Evolutionary conservation across 2,888 invertebrate genomes (phyloP).

Genomic region (Dryobota labecula): DNA sequence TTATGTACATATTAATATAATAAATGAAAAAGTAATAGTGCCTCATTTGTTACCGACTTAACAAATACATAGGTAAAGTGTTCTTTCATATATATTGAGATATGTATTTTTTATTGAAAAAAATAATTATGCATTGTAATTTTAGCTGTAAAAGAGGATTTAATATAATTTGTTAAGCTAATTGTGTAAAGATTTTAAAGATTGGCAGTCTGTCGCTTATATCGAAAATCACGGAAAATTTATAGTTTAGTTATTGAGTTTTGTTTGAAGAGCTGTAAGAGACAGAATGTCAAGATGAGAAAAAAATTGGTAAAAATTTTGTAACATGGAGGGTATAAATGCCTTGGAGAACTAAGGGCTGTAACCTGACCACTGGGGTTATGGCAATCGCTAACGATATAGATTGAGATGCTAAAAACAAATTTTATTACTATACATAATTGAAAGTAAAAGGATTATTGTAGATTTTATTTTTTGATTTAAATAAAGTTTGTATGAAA

Average conservation of each 20-base stretch:
- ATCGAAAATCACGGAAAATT: slow-evolving; percentile 64
- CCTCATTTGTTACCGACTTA: slow-evolving; percentile 89
- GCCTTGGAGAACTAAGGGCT: slow-evolving; percentile 72
- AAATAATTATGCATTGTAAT: slow-evolving; percentile 88
- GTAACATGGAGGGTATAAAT: slow-evolving; percentile 73
- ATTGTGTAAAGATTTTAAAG: slow-evolving; percentile 82
- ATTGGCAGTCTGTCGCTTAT: slow-evolving; percentile 76
- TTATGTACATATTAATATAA: slow-evolving; percentile 73
- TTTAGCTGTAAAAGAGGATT: slow-evolving; percentile 87
- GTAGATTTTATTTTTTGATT: slow-evolving; percentile 91
- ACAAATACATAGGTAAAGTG: slow-evolving; percentile 85
- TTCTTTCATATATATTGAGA: slow-evolving; percentile 88
- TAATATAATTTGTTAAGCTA: slow-evolving; percentile 90
- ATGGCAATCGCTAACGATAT: slow-evolving; percentile 62
- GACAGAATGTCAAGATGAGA: slow-evolving; percentile 70
- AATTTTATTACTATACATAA: slow-evolving; percentile 85
- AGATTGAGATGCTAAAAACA: slow-evolving; percentile 82
- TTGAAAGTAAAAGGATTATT: slow-evolving; percentile 86
- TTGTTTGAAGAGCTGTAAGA: slow-evolving; percentile 63
- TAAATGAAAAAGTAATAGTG: slow-evolving; percentile 80
- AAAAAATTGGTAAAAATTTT: slow-evolving; percentile 64
- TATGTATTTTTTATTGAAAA: slow-evolving; percentile 88
- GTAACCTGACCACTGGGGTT: slow-evolving; percentile 57
- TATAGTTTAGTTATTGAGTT: slow-evolving; percentile 61
- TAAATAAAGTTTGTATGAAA: slow-evolving; percentile 91